phyloP scores from a whole-genome alignment of 2,888 invertebrate species.

The Biston betularia region DNA sequence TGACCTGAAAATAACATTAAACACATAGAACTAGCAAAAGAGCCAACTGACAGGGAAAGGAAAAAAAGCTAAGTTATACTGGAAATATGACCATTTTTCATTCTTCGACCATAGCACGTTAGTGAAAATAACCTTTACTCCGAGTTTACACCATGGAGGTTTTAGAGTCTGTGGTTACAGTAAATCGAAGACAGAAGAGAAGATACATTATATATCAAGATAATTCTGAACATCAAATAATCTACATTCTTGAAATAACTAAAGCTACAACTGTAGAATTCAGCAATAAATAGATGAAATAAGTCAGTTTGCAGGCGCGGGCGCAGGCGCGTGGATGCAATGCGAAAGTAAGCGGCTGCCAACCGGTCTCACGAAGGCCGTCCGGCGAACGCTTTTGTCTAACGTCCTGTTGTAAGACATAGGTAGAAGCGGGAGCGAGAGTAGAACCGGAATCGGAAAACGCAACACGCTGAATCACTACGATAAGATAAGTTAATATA shows the following conservation, averaged over 20 bases:
- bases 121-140: no score
- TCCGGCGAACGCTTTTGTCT: slow-evolving; percentile 76
- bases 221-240: no score
- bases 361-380: slow-evolving; percentile 83
- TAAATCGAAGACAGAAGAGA: background rate
- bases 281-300: slow-evolving; percentile 51
- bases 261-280: slow-evolving; percentile 38
- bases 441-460: background rate
- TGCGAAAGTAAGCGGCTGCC: slow-evolving; percentile 79
- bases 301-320: slow-evolving; percentile 18
- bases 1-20: no score
- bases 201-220: background rate
- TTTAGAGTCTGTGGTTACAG: no score
- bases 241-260: background rate
- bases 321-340: slow-evolving; percentile 57
- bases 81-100: no score
- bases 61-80: no score
- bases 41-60: no score
- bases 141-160: no score
- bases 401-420: slow-evolving; percentile 56
- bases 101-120: no score
- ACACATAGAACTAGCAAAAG: no score
- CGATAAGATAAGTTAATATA: no score
- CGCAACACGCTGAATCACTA: background rate
- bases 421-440: slow-evolving; percentile 46